phyloP scores from a whole-genome alignment of 2,113 vertebrate genomes.

The Oncorhynchus tshawytscha region DNA sequence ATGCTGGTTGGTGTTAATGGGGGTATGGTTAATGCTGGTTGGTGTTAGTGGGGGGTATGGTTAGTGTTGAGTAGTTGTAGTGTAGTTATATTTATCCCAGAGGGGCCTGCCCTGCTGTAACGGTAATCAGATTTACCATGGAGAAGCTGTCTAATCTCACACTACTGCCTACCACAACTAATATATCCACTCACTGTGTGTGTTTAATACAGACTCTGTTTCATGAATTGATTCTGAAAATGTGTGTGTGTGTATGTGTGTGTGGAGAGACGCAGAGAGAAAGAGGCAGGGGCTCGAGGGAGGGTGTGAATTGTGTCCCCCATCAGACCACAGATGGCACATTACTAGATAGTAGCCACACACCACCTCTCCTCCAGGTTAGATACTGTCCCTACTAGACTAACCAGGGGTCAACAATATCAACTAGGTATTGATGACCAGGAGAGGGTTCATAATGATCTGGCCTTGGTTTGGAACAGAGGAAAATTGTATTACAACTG shows the following conservation, averaged over 20 bases:
- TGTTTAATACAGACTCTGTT: not conserved
- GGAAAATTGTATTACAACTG: no score
- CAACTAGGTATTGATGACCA: no score
- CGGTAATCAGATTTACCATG: slow-evolving; percentile 45
- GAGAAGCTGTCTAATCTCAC: slow-evolving; percentile 21
- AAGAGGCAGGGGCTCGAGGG: not conserved
- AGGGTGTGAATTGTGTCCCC: not conserved
- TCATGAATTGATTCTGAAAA: slow-evolving; percentile 1
- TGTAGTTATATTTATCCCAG: slow-evolving; percentile 60
- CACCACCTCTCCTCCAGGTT: no score
- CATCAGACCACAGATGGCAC: no score
- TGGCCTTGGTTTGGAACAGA: no score
- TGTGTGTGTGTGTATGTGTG: no score
- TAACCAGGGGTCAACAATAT: no score
- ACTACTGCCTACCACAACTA: slow-evolving; percentile 20
- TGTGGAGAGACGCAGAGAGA: no score
- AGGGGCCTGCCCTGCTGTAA: slow-evolving; percentile 33
- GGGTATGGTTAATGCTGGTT: no score
- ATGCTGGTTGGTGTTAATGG: not conserved
- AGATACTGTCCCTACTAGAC: no score
- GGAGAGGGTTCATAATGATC: no score
- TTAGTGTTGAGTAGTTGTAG: slow-evolving; percentile 18
- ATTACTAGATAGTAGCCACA: no score
- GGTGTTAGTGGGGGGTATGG: not conserved
- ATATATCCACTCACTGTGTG: not conserved